phyloP scores from a whole-genome alignment of 2,797 vertebrate species.

The Enteromius treurensis region DNA sequence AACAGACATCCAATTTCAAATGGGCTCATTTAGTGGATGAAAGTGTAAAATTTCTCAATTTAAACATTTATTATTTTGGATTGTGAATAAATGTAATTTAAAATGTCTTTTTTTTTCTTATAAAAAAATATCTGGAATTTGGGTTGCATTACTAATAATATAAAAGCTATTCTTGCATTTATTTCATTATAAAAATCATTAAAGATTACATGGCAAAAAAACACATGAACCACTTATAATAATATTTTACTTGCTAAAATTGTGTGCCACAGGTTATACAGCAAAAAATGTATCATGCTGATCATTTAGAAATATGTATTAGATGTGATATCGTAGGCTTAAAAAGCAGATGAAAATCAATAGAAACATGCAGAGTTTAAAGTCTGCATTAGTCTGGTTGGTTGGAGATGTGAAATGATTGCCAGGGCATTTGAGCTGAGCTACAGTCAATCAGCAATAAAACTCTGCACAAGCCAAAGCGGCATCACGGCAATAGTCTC shows the following conservation, averaged over 20 bases:
- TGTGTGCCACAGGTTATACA: neutral
- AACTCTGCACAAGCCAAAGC: slow-evolving; percentile 17
- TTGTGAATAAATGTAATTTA: no score
- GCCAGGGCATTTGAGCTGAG: neutral
- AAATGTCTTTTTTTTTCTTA: no score
- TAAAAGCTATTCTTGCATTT: neutral
- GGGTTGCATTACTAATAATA: neutral
- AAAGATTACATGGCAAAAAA: neutral
- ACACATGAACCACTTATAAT: neutral
- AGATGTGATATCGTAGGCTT: neutral
- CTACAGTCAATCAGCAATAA: neutral
- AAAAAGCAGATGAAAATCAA: neutral
- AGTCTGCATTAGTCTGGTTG: slow-evolving; percentile 5
- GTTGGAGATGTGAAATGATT: slow-evolving; percentile 13
- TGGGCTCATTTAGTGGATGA: no score
- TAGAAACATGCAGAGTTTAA: neutral
- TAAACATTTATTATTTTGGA: no score
- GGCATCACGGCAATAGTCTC: neutral
- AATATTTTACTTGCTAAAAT: neutral
- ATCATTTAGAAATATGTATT: neutral
- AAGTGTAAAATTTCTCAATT: no score
- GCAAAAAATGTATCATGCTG: neutral
- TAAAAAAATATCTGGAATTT: no score
- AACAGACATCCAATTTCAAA: no score
- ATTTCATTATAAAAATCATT: neutral